Evolutionary conservation across 2,888 invertebrate genomes (phyloP), one percentile per base, ranked within the genome.

Genomic region (Gastrophysa polygoni): DNA sequence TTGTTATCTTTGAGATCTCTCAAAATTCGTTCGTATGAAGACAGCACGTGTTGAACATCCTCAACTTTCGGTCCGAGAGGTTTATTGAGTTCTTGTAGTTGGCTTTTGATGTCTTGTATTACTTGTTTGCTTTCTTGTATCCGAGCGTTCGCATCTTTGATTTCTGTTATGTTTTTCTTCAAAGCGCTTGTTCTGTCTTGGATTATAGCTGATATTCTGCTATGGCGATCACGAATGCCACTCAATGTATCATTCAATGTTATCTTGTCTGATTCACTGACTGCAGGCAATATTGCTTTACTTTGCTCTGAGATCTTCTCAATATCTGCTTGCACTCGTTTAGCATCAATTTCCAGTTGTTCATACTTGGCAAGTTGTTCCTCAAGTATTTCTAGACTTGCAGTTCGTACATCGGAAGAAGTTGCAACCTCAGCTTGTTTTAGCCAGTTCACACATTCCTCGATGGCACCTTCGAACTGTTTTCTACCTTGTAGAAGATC

Each of bases 341-440:
- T 88, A 0, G 91, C 89, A 79, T 92, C 92, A 65, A 89, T 87
- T 71, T 89, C 87, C 6, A 95, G 82, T 75, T 90, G 90, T 69
- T 91, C 90, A 74, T 93, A 94, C 82, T 95, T 95, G n/a, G 87
- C 86, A 44, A 94, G 82, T 76, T 96, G 95, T 80, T 96, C 95
- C 79, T 95, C 91, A 24, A 96, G 82, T 0, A 94, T 87, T 70
- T 93, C 92, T 17, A 94, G 84, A 73, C 90, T 93, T 0, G 92
- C 89, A 17, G 91, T 88, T 46, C 93, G 87, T 2, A 95, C 83
- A 75, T 95, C 94, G 29, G 91, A 88, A 8, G 91, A 90, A 1
- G 92, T 90, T 2, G 92, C 91, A 0, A 93, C 91, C 80, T 96
- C 95, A 24, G 93, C 93, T 82, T 96, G 93, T 70, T 93, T 91